Evolutionary conservation across 2,797 vertebrate species (phyloP), one percentile per base, ranked within the genome.

Genomic region (Cuniculus paca): DNA sequence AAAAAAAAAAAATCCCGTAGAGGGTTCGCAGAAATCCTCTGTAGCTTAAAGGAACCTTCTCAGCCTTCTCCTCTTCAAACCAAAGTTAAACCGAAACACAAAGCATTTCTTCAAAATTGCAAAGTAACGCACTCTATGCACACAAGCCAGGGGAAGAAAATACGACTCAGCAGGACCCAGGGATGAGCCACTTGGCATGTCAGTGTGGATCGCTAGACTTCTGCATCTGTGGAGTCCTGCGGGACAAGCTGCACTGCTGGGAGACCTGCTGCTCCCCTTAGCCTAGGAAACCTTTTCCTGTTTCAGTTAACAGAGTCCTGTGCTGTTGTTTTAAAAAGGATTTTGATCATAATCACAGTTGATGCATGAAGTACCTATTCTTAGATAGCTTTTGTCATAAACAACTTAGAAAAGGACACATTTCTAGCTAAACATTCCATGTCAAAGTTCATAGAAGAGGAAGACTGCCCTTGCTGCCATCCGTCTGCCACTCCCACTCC

Each of bases 291-390:
- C 20, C 13, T 70, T 82, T 82, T 50, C 36, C 39, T 52, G 22
- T 63, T n/a, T 63, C 54, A 36, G 20, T 81, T 65, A 48, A 56
- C 26, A 45, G 14, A 31, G 56, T 50, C 24, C 39, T 75, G 20
- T 34, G 39, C 24, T 61, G 54, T 36, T 84, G 45, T 80, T 88
- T 88, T 83, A 45, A 91, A 93, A 91, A 91, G 52, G 28, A 58
- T 56, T 28, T 88, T 17, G 52, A 14, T 83, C 19, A 42, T 10
- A 78, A 60, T 28, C 52, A 86, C n/a, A 87, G 20, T 93, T 92
- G 65, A 48, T 42, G 6, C 16, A 74, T 60, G 36, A 54, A 31
- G 28, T 63, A 19, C 16, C 63, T 31, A 19, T 28, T 91, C 48
- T 87, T 78, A 28, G 52, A 28, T 77, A 54, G 31, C 13, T 60